A percentile compares a stretch with the other conserved stretches of the same genome.
phyloP scores from a whole-genome alignment of 92 coral and sea anemone species.

The Porites lobata region DNA sequence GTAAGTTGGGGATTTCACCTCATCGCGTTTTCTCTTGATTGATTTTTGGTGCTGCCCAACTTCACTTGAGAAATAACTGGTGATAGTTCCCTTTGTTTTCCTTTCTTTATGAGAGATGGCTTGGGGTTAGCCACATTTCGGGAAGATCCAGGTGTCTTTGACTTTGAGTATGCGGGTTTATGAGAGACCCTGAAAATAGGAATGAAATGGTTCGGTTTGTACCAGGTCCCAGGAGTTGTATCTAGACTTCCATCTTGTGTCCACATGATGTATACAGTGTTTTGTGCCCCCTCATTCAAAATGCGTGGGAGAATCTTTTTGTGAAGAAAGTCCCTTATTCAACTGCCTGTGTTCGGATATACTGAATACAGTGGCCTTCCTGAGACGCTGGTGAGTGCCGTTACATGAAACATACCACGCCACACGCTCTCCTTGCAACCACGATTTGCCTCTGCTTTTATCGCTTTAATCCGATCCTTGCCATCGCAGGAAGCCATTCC shows the following conservation, averaged over 20 bases:
- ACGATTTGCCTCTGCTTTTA: constrained; percentile 19
- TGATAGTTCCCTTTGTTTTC: constrained; percentile 1
- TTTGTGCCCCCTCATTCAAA: constrained; percentile 10
- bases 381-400: constrained; percentile 39
- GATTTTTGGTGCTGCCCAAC: background rate
- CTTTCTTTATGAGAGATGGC: background rate
- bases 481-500: constrained; percentile 38
- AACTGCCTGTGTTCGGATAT: constrained; percentile 22
- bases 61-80: constrained; percentile 28
- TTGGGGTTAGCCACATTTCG: background rate
- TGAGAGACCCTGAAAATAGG: constrained; percentile 11
- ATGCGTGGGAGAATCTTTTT: constrained; percentile 2
- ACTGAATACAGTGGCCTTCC: constrained; percentile 43
- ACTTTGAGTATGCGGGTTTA: background rate
- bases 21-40: background rate
- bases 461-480: constrained; percentile 21
- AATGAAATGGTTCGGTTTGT: constrained; percentile 31
- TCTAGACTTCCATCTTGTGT: constrained; percentile 7
- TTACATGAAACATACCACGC: constrained; percentile 23
- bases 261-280: constrained; percentile 50
- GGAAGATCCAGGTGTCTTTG: background rate
- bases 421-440: constrained; percentile 11
- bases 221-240: constrained; percentile 32
- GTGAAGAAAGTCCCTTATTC: constrained; percentile 28
- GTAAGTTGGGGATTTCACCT: background rate